A percentile compares a stretch with the other conserved stretches of the same genome.
These are phyloP conservation scores for Synaphobranchus kaupii DNA, from an alignment of 2,797 vertebrate genomes.

Conservation along the genomic window DNA sequence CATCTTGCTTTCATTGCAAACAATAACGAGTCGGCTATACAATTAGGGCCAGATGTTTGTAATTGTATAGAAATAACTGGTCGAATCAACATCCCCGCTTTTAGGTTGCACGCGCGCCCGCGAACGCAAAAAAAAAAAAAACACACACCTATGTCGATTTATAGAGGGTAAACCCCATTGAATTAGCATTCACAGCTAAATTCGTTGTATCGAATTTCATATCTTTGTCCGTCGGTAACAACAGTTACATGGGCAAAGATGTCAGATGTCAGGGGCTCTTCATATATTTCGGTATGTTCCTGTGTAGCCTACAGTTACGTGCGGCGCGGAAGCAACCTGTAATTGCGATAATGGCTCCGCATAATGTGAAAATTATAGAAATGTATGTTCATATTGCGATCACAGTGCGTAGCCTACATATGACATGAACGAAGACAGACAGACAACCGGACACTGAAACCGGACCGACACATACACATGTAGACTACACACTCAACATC, in stretches of 20 bases:
- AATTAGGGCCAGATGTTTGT: conserved; percentile 14
- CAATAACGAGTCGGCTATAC: conserved; percentile 14
- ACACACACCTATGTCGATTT: conserved; percentile 44
- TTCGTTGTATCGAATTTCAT: neutral
- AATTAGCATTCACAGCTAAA: neutral
- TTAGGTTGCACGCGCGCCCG: conserved; percentile 20
- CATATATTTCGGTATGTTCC: conserved; percentile 8
- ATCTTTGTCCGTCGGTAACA: conserved; percentile 14
- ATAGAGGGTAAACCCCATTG: conserved; percentile 24
- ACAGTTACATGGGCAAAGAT: neutral
- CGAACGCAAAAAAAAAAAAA: conserved; percentile 40
- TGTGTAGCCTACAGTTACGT: neutral
- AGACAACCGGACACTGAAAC: neutral
- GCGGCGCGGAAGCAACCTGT: neutral
- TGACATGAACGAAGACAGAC: neutral
- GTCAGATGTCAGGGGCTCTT: neutral
- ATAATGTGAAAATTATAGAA: neutral
- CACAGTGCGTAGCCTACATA: neutral
- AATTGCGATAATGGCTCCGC: conserved; percentile 15
- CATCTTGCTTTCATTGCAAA: neutral
- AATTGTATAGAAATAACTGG: conserved; percentile 38
- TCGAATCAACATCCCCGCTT: conserved; percentile 42
- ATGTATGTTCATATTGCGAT: neutral
- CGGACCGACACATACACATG: conserved; percentile 11
- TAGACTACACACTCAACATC: conserved; percentile 1